These are phyloP conservation scores for Chascanopsetta lugubris DNA, from an alignment of 2,113 vertebrate species.

Conservation along the genomic window DNA sequence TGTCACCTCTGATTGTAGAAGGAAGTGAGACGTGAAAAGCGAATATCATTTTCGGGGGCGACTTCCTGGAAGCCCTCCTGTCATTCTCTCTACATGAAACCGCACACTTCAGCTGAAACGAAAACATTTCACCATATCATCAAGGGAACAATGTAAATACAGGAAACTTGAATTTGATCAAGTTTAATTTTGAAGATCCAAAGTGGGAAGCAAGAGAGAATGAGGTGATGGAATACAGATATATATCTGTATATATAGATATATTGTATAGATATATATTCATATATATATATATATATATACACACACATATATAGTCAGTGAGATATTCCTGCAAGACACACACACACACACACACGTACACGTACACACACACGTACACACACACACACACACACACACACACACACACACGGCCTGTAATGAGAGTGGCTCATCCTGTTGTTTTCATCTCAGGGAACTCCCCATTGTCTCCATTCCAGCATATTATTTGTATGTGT, in stretches of 20 bases:
- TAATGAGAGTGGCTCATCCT: slow-evolving; percentile 70
- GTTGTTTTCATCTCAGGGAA: slow-evolving; percentile 77
- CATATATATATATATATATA: no score
- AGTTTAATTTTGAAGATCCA: no score
- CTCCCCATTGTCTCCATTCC: slow-evolving; percentile 74
- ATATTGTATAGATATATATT: no score
- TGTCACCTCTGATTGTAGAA: slow-evolving; percentile 32
- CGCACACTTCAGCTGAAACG: background rate
- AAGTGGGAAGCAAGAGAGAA: no score
- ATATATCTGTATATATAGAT: no score
- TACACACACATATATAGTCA: background rate
- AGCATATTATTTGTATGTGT: slow-evolving; percentile 74
- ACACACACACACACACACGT: slow-evolving; percentile 14
- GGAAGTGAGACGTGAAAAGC: background rate
- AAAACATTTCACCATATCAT: no score
- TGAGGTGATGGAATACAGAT: no score
- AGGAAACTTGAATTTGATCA: no score
- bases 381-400: slow-evolving; percentile 21
- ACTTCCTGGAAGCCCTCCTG: no score
- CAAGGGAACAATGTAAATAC: no score
- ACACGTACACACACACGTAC: slow-evolving; percentile 30
- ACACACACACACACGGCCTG: slow-evolving; percentile 35
- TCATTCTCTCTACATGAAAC: background rate
- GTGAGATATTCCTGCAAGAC: background rate
- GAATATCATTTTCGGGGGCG: background rate